These are phyloP conservation scores for Drosophila murphyi DNA, from an alignment of 1,140 invertebrate species.

Conservation along the genomic window DNA sequence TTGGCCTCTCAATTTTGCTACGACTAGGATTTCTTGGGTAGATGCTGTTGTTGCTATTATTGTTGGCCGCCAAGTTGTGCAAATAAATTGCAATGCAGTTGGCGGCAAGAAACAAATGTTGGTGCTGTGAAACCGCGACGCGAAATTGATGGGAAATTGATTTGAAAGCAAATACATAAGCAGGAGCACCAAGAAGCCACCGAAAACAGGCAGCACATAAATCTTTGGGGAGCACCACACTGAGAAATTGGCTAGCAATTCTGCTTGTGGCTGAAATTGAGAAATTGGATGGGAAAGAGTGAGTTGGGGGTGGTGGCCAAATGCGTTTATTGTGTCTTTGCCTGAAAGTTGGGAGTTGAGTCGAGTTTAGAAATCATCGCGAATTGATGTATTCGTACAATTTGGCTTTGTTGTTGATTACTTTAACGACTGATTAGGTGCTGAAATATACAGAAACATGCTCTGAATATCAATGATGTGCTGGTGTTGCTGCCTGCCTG, in stretches of 20 bases:
- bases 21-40: slow-evolving; percentile 34
- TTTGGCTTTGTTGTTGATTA: slow-evolving; percentile 56
- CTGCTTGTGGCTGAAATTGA: slow-evolving; percentile 29
- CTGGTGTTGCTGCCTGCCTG: too few relatives aligned
- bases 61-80: slow-evolving; percentile 51
- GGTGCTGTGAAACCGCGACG: slow-evolving; percentile 59
- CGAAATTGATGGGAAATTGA: slow-evolving; percentile 81
- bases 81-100: slow-evolving; percentile 77
- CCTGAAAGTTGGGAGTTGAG: slow-evolving; percentile 7
- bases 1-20: slow-evolving; percentile 50
- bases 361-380: slow-evolving; percentile 49
- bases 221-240: slow-evolving; percentile 44
- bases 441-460: slow-evolving; percentile 43
- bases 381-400: slow-evolving; percentile 55
- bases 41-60: slow-evolving; percentile 1
- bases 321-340: slow-evolving; percentile 47
- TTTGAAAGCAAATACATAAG: slow-evolving; percentile 81
- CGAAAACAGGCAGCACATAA: slow-evolving; percentile 46
- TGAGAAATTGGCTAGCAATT: slow-evolving; percentile 54
- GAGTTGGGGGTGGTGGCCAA: neutral
- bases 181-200: slow-evolving; percentile 38
- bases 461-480: slow-evolving; percentile 46
- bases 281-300: slow-evolving; percentile 34
- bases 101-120: slow-evolving; percentile 59
- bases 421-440: slow-evolving; percentile 56